phyloP scores from a whole-genome alignment of 2,113 vertebrate species.

The Tringa solitaria region DNA sequence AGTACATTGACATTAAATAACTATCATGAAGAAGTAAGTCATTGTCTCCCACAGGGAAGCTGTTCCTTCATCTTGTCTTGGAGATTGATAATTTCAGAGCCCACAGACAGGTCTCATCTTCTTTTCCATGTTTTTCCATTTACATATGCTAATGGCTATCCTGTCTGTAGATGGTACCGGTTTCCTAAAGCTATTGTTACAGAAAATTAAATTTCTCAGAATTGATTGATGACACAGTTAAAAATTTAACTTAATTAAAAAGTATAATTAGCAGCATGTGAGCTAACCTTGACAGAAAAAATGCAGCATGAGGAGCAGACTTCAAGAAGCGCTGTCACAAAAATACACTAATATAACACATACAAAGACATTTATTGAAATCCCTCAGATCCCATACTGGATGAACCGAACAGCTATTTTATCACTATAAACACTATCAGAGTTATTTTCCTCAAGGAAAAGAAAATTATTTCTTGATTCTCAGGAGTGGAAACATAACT shows the following conservation, averaged over 20 bases:
- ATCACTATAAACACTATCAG: background rate
- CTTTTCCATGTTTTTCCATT: conserved; percentile 55
- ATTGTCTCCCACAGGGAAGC: conserved; percentile 24
- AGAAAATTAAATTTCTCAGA: conserved; percentile 52
- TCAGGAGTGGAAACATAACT: background rate
- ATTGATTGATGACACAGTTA: conserved; percentile 44
- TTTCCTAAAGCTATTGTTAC: conserved; percentile 34
- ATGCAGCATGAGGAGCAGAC: background rate
- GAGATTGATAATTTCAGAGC: conserved; percentile 51
- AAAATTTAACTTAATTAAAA: conserved; percentile 43
- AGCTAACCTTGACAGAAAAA: conserved; percentile 30
- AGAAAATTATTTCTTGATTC: background rate
- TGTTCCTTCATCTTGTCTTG: conserved; percentile 46
- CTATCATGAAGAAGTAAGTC: conserved; percentile 25
- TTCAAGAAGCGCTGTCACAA: background rate
- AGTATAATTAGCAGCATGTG: background rate
- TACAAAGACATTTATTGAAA: background rate
- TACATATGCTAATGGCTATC: conserved; percentile 50
- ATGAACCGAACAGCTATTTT: background rate
- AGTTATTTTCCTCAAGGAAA: background rate
- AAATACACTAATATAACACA: background rate
- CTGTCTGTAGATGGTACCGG: background rate
- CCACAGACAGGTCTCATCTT: conserved; percentile 46
- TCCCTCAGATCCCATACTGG: background rate
- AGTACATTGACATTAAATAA: conserved; percentile 38